Base-by-base conservation (phyloP, 1,140 invertebrate genomes). In the Drosophila cardini region DNA sequence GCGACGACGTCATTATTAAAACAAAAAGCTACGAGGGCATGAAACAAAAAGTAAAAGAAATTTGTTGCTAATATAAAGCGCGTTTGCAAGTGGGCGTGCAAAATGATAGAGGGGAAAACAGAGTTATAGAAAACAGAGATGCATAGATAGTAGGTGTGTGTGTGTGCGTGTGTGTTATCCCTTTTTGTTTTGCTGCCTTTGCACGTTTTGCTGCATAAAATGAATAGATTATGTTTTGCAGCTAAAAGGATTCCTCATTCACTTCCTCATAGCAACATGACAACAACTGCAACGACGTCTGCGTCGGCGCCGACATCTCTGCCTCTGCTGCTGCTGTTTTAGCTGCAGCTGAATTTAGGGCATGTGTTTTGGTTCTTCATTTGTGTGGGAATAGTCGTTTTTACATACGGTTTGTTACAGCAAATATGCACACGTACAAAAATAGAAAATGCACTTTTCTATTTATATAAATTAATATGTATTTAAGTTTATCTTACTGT, bases 191-290 rank as follows among this genome's bases (percentile, higher is more conserved):
- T 16, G 36, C 63, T 74, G 42, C 53, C 57, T 72, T 60, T 82
- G 81, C 69, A 87, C 76, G 82, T 64, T 71, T 62, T 60, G 52
- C 79, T 87, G 83, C 83, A 87, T 87, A 73, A 87, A 77, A 76
- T 86, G 84, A 83, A 79, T 73, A 78, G 84, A 87, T 89, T 87
- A 83, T 89, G 83, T 83, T 68, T 84, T 70, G 76, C 84, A 89
- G 79, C 75, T 81, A 77, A 87, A 87, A 87, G 83, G 84, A 87
- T 89, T 87, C 84, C 55, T 68, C 48, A 60, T 55, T 68, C 71
- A 73, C 71, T 73, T 73, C 64, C 64, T 69, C 64, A 68, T 69
- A 40, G 64, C 56, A 73, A 72, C 63, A 67, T 36, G 30, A 67
- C 53, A 72, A 67, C 18, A 64, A 64, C 34, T 73, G 64, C 48